phyloP scores from a whole-genome alignment of 2,797 vertebrate species.

The Furcifer pardalis region DNA sequence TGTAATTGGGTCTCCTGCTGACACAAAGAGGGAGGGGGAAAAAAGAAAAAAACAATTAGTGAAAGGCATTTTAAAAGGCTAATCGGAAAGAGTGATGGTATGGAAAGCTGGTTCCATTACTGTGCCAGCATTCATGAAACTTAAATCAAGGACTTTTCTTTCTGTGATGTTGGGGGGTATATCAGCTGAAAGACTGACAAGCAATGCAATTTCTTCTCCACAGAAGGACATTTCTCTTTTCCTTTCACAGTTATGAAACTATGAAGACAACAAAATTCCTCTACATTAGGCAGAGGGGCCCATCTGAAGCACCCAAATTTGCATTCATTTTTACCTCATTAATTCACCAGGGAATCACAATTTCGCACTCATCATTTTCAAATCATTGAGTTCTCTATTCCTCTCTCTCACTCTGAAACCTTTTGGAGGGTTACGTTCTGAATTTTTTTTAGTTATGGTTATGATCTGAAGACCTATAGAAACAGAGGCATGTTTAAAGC shows the following conservation, averaged over 20 bases:
- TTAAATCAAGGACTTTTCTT: constrained; percentile 9
- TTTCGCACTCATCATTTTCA: neutral
- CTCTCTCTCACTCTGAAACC: neutral
- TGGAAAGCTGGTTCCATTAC: constrained; percentile 41
- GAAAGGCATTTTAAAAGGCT: constrained; percentile 65
- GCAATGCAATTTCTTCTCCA: neutral
- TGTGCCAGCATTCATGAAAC: constrained; percentile 2
- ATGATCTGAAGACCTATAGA: neutral
- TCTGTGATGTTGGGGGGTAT: neutral
- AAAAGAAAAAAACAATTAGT: constrained; percentile 79
- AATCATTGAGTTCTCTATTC: neutral
- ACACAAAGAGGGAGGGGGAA: constrained; percentile 69
- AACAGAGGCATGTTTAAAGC: too few species aligned
- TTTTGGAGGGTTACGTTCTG: neutral
- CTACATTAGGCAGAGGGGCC: too few species aligned
- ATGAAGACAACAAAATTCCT: neutral
- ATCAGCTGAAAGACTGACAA: neutral
- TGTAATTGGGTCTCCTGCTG: constrained; percentile 77
- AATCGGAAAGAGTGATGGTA: constrained; percentile 57
- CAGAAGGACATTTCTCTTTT: neutral
- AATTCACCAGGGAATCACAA: neutral
- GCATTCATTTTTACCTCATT: too few species aligned
- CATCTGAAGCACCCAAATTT: neutral
- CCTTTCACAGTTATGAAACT: neutral
- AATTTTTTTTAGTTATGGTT: neutral